Percentiles rank a stretch among this genome's conserved stretches.
Conservation (phyloP, 1,140 invertebrate species). For the Apis cerana region DNA sequence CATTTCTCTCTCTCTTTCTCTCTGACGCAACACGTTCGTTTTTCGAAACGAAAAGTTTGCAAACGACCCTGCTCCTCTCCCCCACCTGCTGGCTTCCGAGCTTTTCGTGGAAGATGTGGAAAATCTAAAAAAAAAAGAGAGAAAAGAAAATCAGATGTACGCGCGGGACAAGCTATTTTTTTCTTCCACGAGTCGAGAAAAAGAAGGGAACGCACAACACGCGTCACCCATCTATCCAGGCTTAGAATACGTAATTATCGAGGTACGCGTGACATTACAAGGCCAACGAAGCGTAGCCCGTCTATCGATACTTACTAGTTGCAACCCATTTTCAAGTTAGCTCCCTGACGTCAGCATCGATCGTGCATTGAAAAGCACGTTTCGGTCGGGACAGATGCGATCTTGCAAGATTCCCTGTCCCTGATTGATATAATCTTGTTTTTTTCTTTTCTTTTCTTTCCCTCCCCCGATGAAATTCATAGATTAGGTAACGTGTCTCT, state of each 20-base stretch:
- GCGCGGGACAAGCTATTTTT: not conserved
- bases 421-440: not conserved
- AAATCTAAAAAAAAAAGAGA: not conserved
- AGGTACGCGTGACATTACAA: slow-evolving; percentile 38
- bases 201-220: not conserved
- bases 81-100: not conserved
- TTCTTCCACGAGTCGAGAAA: not conserved
- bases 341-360: slow-evolving; percentile 5
- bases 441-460: not conserved
- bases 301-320: not conserved
- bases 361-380: not conserved
- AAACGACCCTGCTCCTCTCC: not conserved
- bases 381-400: not conserved
- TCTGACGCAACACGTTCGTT: not conserved
- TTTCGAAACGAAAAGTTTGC: slow-evolving; percentile 32
- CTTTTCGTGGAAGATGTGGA: not conserved
- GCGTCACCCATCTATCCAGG: not conserved
- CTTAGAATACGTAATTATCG: slow-evolving; percentile 20
- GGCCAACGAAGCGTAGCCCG: not conserved
- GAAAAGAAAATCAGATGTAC: not conserved
- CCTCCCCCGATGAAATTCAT: no score
- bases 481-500: no score
- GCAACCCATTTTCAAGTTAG: slow-evolving; percentile 19
- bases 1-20: slow-evolving; percentile 31
- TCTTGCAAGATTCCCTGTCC: not conserved